These are phyloP conservation scores for Lepidurus packardi DNA, from an alignment of 1,140 invertebrate species.

Conservation along the genomic window DNA sequence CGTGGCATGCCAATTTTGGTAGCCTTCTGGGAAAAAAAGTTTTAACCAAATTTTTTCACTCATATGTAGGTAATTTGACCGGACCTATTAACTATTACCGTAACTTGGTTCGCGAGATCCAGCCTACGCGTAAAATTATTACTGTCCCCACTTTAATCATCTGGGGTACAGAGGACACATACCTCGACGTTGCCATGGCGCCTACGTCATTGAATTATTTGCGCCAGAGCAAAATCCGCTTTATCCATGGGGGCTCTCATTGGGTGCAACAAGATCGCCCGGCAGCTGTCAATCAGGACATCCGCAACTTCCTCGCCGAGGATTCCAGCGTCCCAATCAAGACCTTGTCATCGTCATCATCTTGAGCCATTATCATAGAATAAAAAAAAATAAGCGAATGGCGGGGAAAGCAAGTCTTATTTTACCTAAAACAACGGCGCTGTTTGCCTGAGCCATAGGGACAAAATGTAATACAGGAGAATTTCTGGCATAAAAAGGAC, in stretches of 20 bases:
- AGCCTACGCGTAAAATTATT: slow-evolving; percentile 40
- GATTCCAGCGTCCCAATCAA: not conserved
- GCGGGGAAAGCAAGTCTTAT: no score
- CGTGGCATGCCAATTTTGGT: no score
- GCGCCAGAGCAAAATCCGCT: slow-evolving; percentile 13
- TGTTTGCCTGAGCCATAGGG: not conserved
- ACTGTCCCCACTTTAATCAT: slow-evolving; percentile 54
- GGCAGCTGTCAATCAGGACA: slow-evolving; percentile 26
- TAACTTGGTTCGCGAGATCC: slow-evolving; percentile 45
- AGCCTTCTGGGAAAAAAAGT: no score
- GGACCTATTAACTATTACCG: slow-evolving; percentile 73
- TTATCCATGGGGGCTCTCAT: slow-evolving; percentile 28
- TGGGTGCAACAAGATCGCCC: slow-evolving; percentile 34
- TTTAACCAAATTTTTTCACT: not conserved
- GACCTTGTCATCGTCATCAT: not conserved
- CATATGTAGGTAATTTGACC: slow-evolving; percentile 59
- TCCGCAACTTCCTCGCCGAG: slow-evolving; percentile 24
- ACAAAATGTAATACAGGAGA: not conserved
- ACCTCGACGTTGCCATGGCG: slow-evolving; percentile 33
- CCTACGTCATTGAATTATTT: slow-evolving; percentile 25
- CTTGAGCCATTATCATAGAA: not conserved
- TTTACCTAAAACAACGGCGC: no score
- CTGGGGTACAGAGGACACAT: slow-evolving; percentile 28
- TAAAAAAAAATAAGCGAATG: no score
- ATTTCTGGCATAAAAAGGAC: slow-evolving; percentile 3